Evolutionary conservation across 2,888 invertebrate species (phyloP).

Genomic region (Molorchus minor): DNA sequence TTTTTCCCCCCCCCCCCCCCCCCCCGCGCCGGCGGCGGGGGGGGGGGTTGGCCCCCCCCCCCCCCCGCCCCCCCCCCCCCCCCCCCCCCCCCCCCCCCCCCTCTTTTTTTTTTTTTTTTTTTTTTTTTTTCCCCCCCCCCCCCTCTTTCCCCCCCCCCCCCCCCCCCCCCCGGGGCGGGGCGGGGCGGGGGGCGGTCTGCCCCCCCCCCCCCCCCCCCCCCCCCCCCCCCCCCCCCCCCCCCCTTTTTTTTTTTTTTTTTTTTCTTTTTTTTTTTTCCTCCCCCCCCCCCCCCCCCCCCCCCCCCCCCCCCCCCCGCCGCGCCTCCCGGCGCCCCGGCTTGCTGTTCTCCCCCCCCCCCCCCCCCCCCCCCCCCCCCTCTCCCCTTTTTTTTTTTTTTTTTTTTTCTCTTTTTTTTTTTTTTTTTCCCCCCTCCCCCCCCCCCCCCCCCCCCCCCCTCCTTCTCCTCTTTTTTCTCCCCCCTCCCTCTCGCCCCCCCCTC

Average conservation of each 20-base stretch:
- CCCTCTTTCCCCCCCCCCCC: background rate
- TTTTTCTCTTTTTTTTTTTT: no score
- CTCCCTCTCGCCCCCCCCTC: no score
- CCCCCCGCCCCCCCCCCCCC: background rate
- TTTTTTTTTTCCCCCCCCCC: background rate
- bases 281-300: background rate
- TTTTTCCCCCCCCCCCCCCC: background rate
- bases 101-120: background rate
- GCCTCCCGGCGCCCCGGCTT: background rate
- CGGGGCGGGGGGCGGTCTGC: background rate
- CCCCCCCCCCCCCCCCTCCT: no score
- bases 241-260: background rate
- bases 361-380: background rate
- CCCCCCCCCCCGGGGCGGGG: no score
- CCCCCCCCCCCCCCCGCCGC: background rate
- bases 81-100: background rate
- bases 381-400: no score
- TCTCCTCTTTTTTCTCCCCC: no score
- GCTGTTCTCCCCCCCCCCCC: background rate
- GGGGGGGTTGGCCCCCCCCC: no score
- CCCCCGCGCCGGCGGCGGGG: no score
- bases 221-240: background rate
- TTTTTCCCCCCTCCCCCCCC: no score
- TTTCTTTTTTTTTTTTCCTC: background rate
- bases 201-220: background rate